phyloP scores from a whole-genome alignment of 2,113 vertebrate species.

The Petromus typicus region DNA sequence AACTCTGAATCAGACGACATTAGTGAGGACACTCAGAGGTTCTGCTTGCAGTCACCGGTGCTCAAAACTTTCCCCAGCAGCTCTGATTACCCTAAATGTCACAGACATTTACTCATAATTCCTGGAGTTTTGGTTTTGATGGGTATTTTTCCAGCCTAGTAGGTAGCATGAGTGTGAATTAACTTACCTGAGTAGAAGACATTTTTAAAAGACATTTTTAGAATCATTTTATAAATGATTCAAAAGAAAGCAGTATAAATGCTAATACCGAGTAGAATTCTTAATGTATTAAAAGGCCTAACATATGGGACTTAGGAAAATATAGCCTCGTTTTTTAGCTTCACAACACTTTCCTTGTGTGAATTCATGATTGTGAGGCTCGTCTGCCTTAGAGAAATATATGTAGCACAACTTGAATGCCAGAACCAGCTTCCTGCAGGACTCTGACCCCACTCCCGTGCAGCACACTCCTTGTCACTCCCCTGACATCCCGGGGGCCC shows the following conservation, averaged over 20 bases:
- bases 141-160: neutral
- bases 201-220: conserved; percentile 2
- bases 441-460: neutral
- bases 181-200: neutral
- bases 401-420: neutral
- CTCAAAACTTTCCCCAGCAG: conserved; percentile 43
- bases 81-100: conserved; percentile 57
- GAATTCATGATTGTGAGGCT: neutral
- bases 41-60: neutral
- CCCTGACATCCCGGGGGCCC: neutral
- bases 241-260: neutral
- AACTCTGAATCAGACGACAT: conserved; percentile 24
- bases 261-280: neutral
- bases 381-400: neutral
- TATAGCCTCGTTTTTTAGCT: neutral
- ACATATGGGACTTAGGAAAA: conserved; percentile 23
- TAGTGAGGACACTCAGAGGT: conserved; percentile 40
- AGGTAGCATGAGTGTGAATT: neutral
- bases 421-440: neutral
- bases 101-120: conserved; percentile 66
- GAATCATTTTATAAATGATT: neutral
- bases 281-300: conserved; percentile 11
- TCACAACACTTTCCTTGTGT: neutral
- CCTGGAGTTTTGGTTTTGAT: neutral
- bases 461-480: neutral